phyloP scores from a whole-genome alignment of 2,113 vertebrate genomes.

The Brevimyrus niger region DNA sequence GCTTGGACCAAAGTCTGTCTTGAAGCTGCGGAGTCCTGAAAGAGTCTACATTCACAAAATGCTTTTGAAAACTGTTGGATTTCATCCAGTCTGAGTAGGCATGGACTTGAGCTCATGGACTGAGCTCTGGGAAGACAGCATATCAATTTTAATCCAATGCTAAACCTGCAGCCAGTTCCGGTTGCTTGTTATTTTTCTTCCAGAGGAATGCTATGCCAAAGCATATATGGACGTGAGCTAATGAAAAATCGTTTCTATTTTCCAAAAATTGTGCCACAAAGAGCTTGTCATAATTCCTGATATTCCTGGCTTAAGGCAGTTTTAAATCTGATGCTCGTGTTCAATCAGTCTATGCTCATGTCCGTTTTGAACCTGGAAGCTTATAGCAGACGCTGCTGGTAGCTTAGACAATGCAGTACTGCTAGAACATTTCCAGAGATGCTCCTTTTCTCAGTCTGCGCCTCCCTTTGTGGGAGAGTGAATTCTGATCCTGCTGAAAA shows the following conservation, averaged over 20 bases:
- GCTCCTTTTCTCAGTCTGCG: not conserved
- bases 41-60: not conserved
- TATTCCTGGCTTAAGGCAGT: not conserved
- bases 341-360: constrained; percentile 13
- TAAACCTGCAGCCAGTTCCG: constrained; percentile 13
- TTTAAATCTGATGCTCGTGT: constrained; percentile 18
- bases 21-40: constrained; percentile 39
- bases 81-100: not conserved
- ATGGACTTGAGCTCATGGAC: too few relatives aligned
- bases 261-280: not conserved
- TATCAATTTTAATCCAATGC: not conserved
- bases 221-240: constrained; percentile 12
- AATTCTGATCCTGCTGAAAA: not conserved
- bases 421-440: not conserved
- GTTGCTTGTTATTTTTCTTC: not conserved
- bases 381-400: constrained; percentile 19
- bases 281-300: constrained; percentile 18
- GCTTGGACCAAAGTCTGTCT: constrained; percentile 25
- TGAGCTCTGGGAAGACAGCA: not conserved
- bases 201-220: not conserved
- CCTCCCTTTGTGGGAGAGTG: not conserved
- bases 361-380: not conserved
- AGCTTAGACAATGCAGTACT: not conserved
- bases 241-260: constrained; percentile 11
- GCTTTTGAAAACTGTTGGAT: not conserved